Evolutionary conservation across 2,797 vertebrate genomes (phyloP).

Genomic region (Pangasius macronema): DNA sequence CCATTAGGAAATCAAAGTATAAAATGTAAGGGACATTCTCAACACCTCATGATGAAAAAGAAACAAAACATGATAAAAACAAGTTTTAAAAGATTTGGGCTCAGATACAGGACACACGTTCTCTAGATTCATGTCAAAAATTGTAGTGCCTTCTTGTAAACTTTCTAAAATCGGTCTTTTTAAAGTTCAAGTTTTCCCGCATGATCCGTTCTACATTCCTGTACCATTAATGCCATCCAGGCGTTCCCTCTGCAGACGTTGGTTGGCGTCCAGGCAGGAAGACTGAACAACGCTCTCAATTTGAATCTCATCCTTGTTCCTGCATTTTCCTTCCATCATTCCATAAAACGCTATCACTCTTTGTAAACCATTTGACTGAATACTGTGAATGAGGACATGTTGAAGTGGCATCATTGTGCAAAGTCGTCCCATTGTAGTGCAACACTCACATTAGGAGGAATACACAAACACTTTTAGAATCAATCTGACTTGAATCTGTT

Average conservation of each 20-base stretch:
- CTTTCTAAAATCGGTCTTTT: constrained; percentile 23
- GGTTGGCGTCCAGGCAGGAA: constrained; percentile 55
- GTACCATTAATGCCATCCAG: background rate
- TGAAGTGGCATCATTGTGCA: constrained; percentile 45
- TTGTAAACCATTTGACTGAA: constrained; percentile 50
- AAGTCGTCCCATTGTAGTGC: constrained; percentile 51
- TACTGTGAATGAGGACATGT: constrained; percentile 44
- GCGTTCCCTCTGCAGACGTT: constrained; percentile 58
- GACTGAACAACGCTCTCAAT: constrained; percentile 30
- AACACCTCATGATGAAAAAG: constrained; percentile 38
- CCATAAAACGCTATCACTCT: constrained; percentile 38
- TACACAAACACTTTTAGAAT: constrained; percentile 36
- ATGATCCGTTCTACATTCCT: constrained; percentile 26
- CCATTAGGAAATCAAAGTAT: constrained; percentile 55
- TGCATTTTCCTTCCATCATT: constrained; percentile 26
- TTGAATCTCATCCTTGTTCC: constrained; percentile 33
- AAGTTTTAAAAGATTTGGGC: constrained; percentile 43
- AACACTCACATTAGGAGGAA: constrained; percentile 37
- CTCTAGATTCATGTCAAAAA: constrained; percentile 7
- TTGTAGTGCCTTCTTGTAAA: constrained; percentile 24
- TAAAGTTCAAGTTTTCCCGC: constrained; percentile 28
- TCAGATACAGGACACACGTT: constrained; percentile 44
- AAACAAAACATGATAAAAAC: constrained; percentile 41
- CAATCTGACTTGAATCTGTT: constrained; percentile 9
- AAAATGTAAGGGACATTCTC: constrained; percentile 47